Evolutionary conservation across 2,113 vertebrate genomes (phyloP).

Genomic region (Grantiella picta): DNA sequence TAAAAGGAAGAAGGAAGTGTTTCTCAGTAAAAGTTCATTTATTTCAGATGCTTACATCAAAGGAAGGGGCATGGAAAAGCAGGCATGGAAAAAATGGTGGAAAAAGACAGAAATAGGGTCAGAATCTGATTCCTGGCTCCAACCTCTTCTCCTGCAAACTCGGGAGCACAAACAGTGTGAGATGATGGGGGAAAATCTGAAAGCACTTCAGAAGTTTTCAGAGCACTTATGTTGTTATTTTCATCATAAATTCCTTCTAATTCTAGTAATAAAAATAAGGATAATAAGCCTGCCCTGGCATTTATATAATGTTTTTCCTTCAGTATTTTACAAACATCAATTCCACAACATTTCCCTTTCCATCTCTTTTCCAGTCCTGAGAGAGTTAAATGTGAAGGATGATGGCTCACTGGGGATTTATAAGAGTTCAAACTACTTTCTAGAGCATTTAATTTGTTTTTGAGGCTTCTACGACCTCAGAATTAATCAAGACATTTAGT

Average conservation of each 20-base stretch:
- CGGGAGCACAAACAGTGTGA: background rate
- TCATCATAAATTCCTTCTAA: background rate
- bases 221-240: background rate
- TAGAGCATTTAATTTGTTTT: slow-evolving; percentile 45
- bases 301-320: background rate
- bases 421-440: background rate
- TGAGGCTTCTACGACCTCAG: slow-evolving; percentile 24
- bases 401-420: background rate
- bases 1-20: background rate
- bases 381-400: background rate
- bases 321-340: background rate
- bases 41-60: background rate
- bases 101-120: background rate
- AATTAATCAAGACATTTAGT: slow-evolving; percentile 45
- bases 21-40: background rate
- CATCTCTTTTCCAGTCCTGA: background rate
- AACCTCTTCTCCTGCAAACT: background rate
- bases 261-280: background rate
- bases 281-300: background rate
- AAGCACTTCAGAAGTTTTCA: background rate
- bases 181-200: background rate
- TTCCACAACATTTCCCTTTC: background rate
- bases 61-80: background rate
- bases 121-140: background rate
- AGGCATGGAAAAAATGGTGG: background rate